Evolutionary conservation across 1,140 invertebrate genomes (phyloP).

Genomic region (Papilio aristodemus): DNA sequence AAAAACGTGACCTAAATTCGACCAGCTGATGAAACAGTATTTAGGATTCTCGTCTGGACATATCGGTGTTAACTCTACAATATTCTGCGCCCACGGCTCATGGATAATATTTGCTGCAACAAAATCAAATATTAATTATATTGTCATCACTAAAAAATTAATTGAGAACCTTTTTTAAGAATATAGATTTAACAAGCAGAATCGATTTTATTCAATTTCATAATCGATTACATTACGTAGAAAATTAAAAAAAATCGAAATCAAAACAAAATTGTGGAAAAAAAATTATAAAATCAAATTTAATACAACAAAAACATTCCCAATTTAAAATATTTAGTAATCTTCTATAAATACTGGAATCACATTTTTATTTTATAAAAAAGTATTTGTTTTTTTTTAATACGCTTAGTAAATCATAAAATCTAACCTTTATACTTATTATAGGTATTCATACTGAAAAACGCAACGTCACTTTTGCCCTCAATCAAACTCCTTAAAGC

Average conservation of each 20-base stretch:
- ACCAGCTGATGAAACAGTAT: constrained; percentile 86
- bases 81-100: constrained; percentile 43
- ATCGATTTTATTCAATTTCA: no score
- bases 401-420: neutral
- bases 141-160: no score
- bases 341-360: no score
- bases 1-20: constrained; percentile 84
- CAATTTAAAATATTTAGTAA: neutral
- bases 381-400: no score
- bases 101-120: constrained; percentile 52
- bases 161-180: no score
- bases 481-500: constrained; percentile 91
- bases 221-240: no score
- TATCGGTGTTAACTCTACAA: constrained; percentile 69
- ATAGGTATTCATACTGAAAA: constrained; percentile 87
- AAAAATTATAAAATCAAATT: no score
- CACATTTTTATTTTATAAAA: neutral
- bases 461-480: constrained; percentile 91
- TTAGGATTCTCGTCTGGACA: constrained; percentile 80
- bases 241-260: no score
- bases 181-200: no score
- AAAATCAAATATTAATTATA: constrained; percentile 22
- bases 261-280: no score
- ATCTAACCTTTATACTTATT: constrained; percentile 82
- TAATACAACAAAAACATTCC: neutral